Conservation (phyloP, 1,140 invertebrate genomes). For the Drosophila kohkoa region DNA sequence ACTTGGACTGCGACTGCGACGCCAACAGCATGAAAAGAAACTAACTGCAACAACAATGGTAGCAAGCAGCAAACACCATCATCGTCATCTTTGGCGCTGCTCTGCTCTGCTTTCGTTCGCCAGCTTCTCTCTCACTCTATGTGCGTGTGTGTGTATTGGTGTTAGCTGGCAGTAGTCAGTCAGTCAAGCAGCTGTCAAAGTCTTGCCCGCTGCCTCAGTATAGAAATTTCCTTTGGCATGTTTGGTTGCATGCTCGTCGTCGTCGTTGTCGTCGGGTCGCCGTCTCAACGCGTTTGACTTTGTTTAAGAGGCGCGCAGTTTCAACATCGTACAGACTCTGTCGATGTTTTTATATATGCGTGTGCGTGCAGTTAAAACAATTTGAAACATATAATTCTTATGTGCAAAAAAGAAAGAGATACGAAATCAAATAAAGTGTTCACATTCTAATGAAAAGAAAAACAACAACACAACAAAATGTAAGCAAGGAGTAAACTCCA, state of each 20-base stretch:
- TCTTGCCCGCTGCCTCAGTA: slow-evolving; percentile 61
- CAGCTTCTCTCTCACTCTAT: slow-evolving; percentile 43
- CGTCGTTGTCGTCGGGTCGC: slow-evolving; percentile 46
- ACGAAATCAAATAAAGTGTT: slow-evolving; percentile 7
- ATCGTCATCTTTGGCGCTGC: slow-evolving; percentile 55
- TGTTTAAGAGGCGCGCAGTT: slow-evolving; percentile 42
- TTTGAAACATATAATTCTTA: background rate
- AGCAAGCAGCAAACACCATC: slow-evolving; percentile 46
- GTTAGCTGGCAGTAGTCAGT: slow-evolving; percentile 49
- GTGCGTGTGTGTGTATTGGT: slow-evolving; percentile 44
- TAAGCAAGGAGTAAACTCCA: slow-evolving; percentile 48
- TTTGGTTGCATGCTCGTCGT: slow-evolving; percentile 58
- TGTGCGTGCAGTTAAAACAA: slow-evolving; percentile 36
- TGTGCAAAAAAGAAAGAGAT: too few relatives aligned
- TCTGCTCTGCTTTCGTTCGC: slow-evolving; percentile 55
- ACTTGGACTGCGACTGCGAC: slow-evolving; percentile 26
- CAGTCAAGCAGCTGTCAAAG: slow-evolving; percentile 69
- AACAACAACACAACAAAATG: slow-evolving; percentile 27
- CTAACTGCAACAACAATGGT: slow-evolving; percentile 50
- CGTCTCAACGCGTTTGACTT: slow-evolving; percentile 36
- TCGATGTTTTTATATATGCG: background rate
- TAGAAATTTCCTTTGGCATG: slow-evolving; percentile 78
- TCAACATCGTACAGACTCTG: background rate
- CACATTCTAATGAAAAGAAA: slow-evolving; percentile 13
- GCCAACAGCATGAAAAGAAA: slow-evolving; percentile 44